Conservation (phyloP, 2,113 vertebrate genomes). For the Myotis yumanensis region DNA sequence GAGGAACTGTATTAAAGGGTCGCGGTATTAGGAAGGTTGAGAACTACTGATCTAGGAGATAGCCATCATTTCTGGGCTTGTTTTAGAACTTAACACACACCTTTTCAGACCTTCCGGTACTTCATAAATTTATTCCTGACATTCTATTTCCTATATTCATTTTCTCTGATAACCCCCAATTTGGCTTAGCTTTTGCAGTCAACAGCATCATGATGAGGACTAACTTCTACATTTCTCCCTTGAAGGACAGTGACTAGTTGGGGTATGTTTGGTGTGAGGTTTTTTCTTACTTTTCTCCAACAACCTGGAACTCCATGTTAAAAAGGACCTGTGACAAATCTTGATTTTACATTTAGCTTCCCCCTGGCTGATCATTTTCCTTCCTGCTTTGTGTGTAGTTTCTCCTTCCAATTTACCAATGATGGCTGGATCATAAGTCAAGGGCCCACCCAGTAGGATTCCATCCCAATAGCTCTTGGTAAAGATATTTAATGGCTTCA, state of each 20-base stretch:
- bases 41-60: background rate
- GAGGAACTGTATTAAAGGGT: too few relatives aligned
- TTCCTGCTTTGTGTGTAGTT: background rate
- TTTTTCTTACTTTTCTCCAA: background rate
- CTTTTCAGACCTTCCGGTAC: background rate
- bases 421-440: background rate
- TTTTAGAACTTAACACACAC: background rate
- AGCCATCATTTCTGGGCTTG: background rate
- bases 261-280: background rate
- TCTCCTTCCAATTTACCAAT: background rate
- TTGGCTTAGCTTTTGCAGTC: background rate
- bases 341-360: background rate
- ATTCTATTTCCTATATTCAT: conserved; percentile 22
- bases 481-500: conserved; percentile 8
- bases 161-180: background rate
- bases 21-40: too few relatives aligned
- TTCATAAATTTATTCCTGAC: background rate
- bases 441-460: background rate
- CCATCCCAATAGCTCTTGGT: background rate
- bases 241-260: background rate
- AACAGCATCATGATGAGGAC: background rate
- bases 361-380: background rate
- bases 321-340: background rate
- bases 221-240: background rate
- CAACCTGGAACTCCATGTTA: background rate